These are phyloP conservation scores for Platalea minor DNA, from an alignment of 2,797 vertebrate species.

Conservation along the genomic window DNA sequence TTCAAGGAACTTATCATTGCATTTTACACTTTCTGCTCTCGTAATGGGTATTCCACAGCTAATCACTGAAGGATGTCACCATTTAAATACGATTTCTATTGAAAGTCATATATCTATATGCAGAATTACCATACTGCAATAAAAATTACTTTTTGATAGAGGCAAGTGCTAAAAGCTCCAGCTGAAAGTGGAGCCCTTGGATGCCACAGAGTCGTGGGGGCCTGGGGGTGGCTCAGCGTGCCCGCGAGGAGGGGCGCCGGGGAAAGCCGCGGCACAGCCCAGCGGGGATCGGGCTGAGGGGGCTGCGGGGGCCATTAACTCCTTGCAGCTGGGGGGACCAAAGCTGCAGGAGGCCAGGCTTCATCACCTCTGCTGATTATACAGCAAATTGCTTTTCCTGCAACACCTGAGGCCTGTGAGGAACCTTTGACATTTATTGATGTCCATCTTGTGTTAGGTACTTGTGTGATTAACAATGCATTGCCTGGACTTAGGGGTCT, in stretches of 20 bases:
- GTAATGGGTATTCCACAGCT: neutral
- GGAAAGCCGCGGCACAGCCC: neutral
- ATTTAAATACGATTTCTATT: neutral
- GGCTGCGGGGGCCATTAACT: no score
- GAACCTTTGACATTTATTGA: neutral
- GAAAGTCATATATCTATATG: accelerated
- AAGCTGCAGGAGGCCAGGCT: no score
- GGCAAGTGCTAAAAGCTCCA: neutral
- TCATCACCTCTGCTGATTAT: neutral
- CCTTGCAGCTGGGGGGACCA: neutral
- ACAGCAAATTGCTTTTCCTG: neutral
- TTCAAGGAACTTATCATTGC: neutral
- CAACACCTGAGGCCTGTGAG: neutral
- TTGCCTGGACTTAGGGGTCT: neutral
- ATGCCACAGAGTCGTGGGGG: accelerated
- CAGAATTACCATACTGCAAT: neutral
- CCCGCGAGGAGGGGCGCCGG: accelerated
- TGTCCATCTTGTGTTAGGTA: neutral
- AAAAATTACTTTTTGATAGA: neutral
- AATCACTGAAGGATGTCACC: neutral
- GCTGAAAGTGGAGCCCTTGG: accelerated
- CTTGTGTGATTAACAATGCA: accelerated
- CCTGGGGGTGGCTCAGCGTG: neutral
- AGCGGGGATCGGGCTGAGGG: accelerated
- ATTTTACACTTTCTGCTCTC: neutral